A percentile compares a stretch with the other conserved stretches of the same genome.
Evolutionary conservation across 2,888 invertebrate genomes (phyloP).

Genomic region (Argyresthia albistria): DNA sequence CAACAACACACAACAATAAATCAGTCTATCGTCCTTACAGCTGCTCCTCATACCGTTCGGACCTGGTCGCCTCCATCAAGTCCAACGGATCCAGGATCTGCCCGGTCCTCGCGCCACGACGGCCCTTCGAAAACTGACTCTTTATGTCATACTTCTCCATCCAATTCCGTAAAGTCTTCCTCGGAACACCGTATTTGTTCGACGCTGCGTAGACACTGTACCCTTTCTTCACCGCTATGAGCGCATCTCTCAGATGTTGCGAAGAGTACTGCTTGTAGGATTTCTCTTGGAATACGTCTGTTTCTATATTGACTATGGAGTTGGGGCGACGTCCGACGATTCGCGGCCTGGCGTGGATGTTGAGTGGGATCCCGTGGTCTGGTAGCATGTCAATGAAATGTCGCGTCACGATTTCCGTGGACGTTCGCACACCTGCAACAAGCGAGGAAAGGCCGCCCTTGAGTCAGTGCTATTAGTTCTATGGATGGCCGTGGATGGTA

Average conservation of each 20-base stretch:
- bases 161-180: constrained; percentile 70
- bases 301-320: constrained; percentile 60
- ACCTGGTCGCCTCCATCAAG: constrained; percentile 40
- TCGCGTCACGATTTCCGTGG: constrained; percentile 62
- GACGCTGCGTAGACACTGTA: constrained; percentile 71
- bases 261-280: constrained; percentile 68
- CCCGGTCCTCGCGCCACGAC: constrained; percentile 45
- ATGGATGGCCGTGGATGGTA: constrained; percentile 1
- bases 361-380: constrained; percentile 56
- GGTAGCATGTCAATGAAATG: constrained; percentile 51
- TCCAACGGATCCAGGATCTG: constrained; percentile 54
- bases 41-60: constrained; percentile 38
- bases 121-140: constrained; percentile 64
- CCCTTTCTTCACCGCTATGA: constrained; percentile 65
- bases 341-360: constrained; percentile 56
- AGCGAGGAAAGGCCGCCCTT: constrained; percentile 61
- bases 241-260: constrained; percentile 57
- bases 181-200: constrained; percentile 67
- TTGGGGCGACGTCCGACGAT: constrained; percentile 56
- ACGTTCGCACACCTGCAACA: constrained; percentile 64
- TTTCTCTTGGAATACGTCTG: constrained; percentile 63
- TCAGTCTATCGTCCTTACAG: constrained; percentile 8
- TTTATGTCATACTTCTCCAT: constrained; percentile 72
- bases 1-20: not conserved
- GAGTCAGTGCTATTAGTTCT: constrained; percentile 17